Evolutionary conservation across 2,888 invertebrate genomes (phyloP).

Genomic region (Macaria liturata): DNA sequence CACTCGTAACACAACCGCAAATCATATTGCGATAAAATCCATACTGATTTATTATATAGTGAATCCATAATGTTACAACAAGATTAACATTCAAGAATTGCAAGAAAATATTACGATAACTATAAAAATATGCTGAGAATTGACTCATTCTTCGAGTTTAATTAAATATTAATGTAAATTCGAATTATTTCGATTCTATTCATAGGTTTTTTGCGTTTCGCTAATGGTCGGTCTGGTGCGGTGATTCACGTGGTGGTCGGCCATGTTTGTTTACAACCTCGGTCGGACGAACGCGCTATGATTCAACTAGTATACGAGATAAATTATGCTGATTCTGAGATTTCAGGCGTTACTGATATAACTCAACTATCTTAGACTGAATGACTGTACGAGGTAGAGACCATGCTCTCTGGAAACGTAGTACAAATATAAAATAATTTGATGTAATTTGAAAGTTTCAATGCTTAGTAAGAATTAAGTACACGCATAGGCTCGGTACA

Average conservation of each 20-base stretch:
- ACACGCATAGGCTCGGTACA: no score
- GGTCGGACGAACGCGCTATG: constrained; percentile 38
- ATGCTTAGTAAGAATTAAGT: no score
- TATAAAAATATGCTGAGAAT: constrained; percentile 4
- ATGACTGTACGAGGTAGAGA: no score
- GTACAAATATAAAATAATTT: no score
- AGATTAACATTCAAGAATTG: not conserved
- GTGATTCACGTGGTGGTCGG: constrained; percentile 48
- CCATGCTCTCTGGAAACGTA: no score
- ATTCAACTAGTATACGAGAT: constrained; percentile 40
- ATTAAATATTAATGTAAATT: constrained; percentile 18
- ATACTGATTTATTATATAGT: constrained; percentile 8
- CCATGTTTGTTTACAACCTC: constrained; percentile 54
- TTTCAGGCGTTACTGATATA: no score
- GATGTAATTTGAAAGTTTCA: no score
- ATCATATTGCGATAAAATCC: constrained; percentile 14
- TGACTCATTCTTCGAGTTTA: constrained; percentile 16
- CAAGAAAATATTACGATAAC: constrained; percentile 4
- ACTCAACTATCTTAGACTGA: no score
- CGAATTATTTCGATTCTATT: constrained; percentile 1
- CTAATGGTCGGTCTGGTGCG: constrained; percentile 24
- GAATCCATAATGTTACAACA: constrained; percentile 6
- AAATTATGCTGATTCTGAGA: no score
- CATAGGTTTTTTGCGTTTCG: constrained; percentile 23
- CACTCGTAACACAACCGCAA: constrained; percentile 20